Conservation (phyloP, 2,888 invertebrate genomes). For the Protonemura montana region DNA sequence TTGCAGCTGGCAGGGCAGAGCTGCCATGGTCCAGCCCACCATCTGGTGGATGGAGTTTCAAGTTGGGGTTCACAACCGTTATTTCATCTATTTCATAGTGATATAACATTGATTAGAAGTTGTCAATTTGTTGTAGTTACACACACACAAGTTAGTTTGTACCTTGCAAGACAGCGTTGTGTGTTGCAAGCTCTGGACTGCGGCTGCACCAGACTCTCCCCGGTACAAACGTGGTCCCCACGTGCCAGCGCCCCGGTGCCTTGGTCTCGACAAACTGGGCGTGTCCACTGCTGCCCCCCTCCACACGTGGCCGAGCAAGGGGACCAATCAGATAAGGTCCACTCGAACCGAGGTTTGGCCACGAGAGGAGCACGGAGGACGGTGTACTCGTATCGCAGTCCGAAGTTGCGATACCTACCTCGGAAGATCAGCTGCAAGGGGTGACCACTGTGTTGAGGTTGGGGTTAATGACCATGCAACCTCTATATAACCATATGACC, state of each 20-base stretch:
- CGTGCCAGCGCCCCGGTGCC: constrained; percentile 67
- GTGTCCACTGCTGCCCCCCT: constrained; percentile 58
- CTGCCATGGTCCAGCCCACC: constrained; percentile 91
- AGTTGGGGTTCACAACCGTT: not conserved
- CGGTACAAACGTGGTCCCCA: constrained; percentile 62
- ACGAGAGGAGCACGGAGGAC: constrained; percentile 61
- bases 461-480: no score
- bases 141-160: not conserved
- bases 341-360: constrained; percentile 57
- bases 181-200: constrained; percentile 72
- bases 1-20: constrained; percentile 77
- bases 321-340: constrained; percentile 62
- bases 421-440: constrained; percentile 79
- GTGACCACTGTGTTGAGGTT: no score
- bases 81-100: not conserved
- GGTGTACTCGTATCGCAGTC: constrained; percentile 63
- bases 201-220: constrained; percentile 65
- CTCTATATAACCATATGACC: no score
- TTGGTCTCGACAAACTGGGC: constrained; percentile 59
- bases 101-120: not conserved
- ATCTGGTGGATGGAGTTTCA: constrained; percentile 57
- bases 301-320: constrained; percentile 62
- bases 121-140: not conserved
- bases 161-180: constrained; percentile 69
- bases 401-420: constrained; percentile 63